Percentiles rank a stretch among this genome's conserved stretches.
Evolutionary conservation across 2,888 invertebrate genomes (phyloP).

Genomic region (Cataglyphis albicans): DNA sequence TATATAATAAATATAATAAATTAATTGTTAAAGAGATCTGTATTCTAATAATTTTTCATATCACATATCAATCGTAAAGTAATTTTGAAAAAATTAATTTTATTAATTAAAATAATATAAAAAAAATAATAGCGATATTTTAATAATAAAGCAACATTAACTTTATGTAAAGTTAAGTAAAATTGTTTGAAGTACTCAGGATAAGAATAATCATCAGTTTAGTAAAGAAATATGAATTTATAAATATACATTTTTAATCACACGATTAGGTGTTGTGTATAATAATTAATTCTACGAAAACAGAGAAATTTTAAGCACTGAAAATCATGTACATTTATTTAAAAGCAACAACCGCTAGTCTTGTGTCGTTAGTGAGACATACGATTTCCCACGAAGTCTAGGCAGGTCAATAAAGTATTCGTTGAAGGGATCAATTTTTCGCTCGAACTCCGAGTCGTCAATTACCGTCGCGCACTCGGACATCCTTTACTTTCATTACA

Average conservation of each 20-base stretch:
- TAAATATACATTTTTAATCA: not conserved
- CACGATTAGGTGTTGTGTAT: not conserved
- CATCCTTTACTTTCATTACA: slow-evolving; percentile 32
- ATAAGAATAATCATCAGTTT: not conserved
- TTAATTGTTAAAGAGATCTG: not conserved
- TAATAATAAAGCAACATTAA: not conserved
- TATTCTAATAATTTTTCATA: not conserved
- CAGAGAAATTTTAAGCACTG: not conserved
- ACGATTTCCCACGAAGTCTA: slow-evolving; percentile 13
- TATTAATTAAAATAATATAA: slow-evolving; percentile 6
- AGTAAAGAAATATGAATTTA: not conserved
- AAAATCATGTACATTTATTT: slow-evolving; percentile 1
- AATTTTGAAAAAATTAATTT: not conserved
- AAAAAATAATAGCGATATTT: slow-evolving; percentile 2
- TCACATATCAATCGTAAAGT: not conserved
- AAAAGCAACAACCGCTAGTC: not conserved
- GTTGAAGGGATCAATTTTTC: slow-evolving; percentile 43
- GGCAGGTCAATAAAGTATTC: slow-evolving; percentile 29
- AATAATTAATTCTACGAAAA: not conserved
- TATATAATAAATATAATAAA: not conserved
- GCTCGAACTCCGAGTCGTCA: slow-evolving; percentile 15
- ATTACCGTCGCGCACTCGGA: slow-evolving; percentile 24
- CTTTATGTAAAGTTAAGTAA: not conserved
- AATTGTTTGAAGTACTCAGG: not conserved
- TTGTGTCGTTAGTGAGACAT: slow-evolving; percentile 6